Conservation (phyloP, 2,888 invertebrate species). For the Rhorus exstirpatorius region DNA sequence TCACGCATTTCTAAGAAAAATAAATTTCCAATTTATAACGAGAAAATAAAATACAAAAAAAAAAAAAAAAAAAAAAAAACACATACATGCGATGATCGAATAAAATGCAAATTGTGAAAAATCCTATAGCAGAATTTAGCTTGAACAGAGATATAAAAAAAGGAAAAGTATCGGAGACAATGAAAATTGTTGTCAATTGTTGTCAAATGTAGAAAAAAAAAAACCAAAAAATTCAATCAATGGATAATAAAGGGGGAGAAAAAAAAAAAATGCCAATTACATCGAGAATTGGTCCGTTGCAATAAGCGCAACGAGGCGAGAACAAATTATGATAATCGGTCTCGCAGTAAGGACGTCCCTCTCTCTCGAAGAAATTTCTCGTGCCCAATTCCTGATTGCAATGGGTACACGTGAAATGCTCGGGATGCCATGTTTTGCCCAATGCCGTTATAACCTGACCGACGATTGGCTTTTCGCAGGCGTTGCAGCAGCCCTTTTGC, state of each 20-base stretch:
- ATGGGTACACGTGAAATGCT: constrained; percentile 99
- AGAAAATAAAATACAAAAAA: constrained; percentile 8
- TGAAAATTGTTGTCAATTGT: too few relatives aligned
- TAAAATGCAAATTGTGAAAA: too few relatives aligned
- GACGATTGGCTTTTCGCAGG: constrained; percentile 99
- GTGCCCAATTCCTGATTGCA: constrained; percentile 99
- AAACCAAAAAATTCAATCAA: background rate
- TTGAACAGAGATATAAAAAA: too few relatives aligned
- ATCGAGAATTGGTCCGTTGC: constrained; percentile 99
- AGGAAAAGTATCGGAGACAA: too few relatives aligned
- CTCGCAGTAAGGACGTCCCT: constrained; percentile 99
- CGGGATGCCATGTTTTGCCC: constrained; percentile 99
- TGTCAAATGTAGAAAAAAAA: constrained; percentile 3
- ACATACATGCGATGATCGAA: background rate
- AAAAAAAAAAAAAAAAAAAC: constrained; percentile 26
- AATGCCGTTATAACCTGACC: constrained; percentile 98
- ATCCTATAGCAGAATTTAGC: too few relatives aligned
- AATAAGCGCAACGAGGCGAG: constrained; percentile 99
- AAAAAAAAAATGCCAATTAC: constrained; percentile 88
- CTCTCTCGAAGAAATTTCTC: constrained; percentile 99
- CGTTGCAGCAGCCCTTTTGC: constrained; percentile 99
- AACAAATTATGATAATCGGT: constrained; percentile 99
- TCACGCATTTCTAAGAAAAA: constrained; percentile 96
- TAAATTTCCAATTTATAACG: background rate
- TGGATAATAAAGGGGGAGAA: background rate